Evolutionary conservation across 2,888 invertebrate species (phyloP).

Genomic region (Chaetogeoica ovagalla): DNA sequence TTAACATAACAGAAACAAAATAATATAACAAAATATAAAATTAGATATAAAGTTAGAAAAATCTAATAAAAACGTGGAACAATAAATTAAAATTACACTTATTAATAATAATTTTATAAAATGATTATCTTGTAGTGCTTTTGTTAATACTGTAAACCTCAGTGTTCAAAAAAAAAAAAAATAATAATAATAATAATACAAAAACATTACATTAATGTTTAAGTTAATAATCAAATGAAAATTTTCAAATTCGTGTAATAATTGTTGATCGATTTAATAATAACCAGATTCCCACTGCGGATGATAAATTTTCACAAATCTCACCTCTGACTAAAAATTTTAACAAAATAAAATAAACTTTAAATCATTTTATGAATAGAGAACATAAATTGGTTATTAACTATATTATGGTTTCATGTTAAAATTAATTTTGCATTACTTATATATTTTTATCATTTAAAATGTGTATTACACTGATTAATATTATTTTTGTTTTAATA

Average conservation of each 20-base stretch:
- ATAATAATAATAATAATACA: too few species aligned
- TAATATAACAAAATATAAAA: constrained; percentile 42
- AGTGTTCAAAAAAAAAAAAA: constrained; percentile 16
- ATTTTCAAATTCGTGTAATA: constrained; percentile 25
- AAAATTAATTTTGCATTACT: background rate
- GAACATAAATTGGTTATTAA: constrained; percentile 1
- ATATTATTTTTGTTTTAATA: constrained; percentile 19
- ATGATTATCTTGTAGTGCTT: constrained; percentile 40
- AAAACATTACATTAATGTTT: constrained; percentile 28
- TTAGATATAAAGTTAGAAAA: constrained; percentile 47
- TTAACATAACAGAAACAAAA: constrained; percentile 41
- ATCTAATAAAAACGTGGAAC: constrained; percentile 39
- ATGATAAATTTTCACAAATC: constrained; percentile 57
- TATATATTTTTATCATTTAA: too few species aligned
- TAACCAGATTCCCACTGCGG: constrained; percentile 57
- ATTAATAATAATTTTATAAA: constrained; percentile 29
- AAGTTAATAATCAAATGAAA: constrained; percentile 8
- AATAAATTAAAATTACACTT: constrained; percentile 42
- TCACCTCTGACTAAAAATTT: constrained; percentile 55
- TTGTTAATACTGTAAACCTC: constrained; percentile 37
- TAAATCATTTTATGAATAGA: background rate
- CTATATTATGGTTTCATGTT: background rate
- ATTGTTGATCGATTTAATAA: constrained; percentile 54
- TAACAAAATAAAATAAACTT: constrained; percentile 33
- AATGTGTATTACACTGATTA: background rate